These are phyloP conservation scores for Melanchra persicariae DNA, from an alignment of 2,888 invertebrate genomes.

Conservation along the genomic window DNA sequence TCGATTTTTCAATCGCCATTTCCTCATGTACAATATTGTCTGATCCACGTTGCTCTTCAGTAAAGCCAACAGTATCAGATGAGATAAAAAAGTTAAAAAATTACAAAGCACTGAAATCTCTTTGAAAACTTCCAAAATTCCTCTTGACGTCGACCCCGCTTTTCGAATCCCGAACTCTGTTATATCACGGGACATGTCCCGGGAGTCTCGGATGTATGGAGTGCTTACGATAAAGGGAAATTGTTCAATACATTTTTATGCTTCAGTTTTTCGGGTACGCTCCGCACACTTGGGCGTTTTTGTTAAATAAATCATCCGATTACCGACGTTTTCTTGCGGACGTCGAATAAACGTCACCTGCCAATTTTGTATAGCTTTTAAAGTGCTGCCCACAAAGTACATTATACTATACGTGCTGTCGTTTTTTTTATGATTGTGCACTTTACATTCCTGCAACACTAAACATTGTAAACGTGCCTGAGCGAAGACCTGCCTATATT, in stretches of 20 bases:
- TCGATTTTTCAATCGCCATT: slow-evolving; percentile 19
- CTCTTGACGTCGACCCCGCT: slow-evolving; percentile 6
- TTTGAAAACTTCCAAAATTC: slow-evolving; percentile 56
- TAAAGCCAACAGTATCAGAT: slow-evolving; percentile 32
- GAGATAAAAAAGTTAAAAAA: slow-evolving; percentile 38
- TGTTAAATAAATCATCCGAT: slow-evolving; percentile 66
- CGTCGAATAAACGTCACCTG: slow-evolving; percentile 54
- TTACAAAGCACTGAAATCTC: slow-evolving; percentile 48
- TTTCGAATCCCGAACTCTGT: slow-evolving; percentile 1
- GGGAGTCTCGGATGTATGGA: slow-evolving; percentile 40
- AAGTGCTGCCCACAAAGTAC: neutral
- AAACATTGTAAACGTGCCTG: too few relatives aligned
- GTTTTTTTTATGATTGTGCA: slow-evolving; percentile 6
- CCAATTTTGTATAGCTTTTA: slow-evolving; percentile 26
- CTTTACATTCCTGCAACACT: neutral
- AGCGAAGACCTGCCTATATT: neutral
- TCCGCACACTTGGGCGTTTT: slow-evolving; percentile 61
- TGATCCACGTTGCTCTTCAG: slow-evolving; percentile 12
- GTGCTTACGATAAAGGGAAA: slow-evolving; percentile 55
- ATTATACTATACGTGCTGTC: too few relatives aligned
- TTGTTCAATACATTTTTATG: slow-evolving; percentile 68
- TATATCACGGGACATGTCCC: slow-evolving; percentile 31
- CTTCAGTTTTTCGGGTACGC: slow-evolving; percentile 56
- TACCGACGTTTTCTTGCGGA: slow-evolving; percentile 47
- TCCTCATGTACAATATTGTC: slow-evolving; percentile 27